Percentiles rank a stretch among this genome's conserved stretches.
These are phyloP conservation scores for Forbesichthys agassizii DNA, from an alignment of 2,113 vertebrate species.

Conservation along the genomic window DNA sequence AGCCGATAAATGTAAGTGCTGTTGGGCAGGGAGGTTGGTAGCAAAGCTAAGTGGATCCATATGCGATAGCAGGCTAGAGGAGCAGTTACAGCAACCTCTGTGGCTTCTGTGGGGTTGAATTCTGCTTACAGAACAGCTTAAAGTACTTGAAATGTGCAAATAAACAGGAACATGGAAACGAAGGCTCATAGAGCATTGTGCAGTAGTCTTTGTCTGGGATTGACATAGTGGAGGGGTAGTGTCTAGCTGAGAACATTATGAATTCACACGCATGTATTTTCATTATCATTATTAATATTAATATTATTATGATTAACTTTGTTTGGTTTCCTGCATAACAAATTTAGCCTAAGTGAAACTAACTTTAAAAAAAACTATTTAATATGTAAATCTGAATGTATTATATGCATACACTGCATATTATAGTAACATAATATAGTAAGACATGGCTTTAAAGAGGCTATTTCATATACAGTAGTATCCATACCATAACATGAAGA, in stretches of 20 bases:
- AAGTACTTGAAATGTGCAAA: conserved; percentile 29
- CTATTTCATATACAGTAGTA: not conserved
- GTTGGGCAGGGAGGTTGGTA: conserved; percentile 29
- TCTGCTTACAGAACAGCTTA: conserved; percentile 28
- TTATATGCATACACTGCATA: no score
- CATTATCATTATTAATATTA: no score
- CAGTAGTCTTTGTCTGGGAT: conserved; percentile 30
- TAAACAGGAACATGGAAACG: conserved; percentile 58
- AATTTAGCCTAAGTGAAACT: no score
- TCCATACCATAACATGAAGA: conserved; percentile 1
- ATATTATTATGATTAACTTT: no score
- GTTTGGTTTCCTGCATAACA: no score
- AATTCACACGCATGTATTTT: not conserved
- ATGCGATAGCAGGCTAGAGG: conserved; percentile 51
- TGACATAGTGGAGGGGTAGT: conserved; percentile 14
- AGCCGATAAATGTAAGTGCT: conserved; percentile 49
- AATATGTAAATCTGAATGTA: no score
- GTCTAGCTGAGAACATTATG: not conserved
- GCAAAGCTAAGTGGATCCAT: conserved; percentile 68
- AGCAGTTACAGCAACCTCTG: conserved; percentile 48
- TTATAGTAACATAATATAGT: no score
- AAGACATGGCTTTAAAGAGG: no score
- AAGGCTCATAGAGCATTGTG: conserved; percentile 40
- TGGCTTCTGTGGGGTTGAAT: conserved; percentile 27
- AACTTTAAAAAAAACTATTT: no score